These are phyloP conservation scores for Chymomyza procnemis DNA, from an alignment of 2,888 invertebrate species.

Conservation along the genomic window DNA sequence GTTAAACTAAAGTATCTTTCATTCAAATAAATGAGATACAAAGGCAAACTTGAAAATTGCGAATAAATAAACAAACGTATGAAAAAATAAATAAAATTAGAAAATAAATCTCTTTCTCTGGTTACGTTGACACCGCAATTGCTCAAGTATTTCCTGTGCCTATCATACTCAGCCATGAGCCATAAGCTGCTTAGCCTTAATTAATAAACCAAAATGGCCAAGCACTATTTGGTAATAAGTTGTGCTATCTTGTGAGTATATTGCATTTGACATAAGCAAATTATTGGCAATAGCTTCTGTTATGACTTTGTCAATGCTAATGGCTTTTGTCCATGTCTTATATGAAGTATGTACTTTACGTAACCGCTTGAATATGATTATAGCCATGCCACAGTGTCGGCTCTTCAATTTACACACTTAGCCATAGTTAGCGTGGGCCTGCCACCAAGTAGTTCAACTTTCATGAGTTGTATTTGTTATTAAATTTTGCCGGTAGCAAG, in stretches of 20 bases:
- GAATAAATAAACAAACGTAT: not conserved
- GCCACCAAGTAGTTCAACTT: not conserved
- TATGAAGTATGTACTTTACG: conserved; percentile 44
- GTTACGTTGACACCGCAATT: conserved; percentile 8
- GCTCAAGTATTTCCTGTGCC: conserved; percentile 24
- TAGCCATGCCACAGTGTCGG: not conserved
- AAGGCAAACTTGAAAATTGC: not conserved
- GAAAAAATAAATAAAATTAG: not conserved
- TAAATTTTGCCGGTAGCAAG: conserved; percentile 31
- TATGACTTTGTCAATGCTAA: not conserved
- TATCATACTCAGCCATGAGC: conserved; percentile 5
- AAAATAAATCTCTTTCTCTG: conserved; percentile 11
- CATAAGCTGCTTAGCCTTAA: conserved; percentile 38
- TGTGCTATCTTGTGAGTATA: conserved; percentile 21
- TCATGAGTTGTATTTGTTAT: conserved; percentile 31
- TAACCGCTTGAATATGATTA: conserved; percentile 23
- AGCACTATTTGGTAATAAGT: conserved; percentile 7
- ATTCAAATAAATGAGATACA: conserved; percentile 21
- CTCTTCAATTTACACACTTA: not conserved
- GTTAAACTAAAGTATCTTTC: conserved; percentile 2
- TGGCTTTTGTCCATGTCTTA: conserved; percentile 20
- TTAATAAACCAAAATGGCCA: conserved; percentile 37
- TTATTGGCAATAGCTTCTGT: conserved; percentile 36
- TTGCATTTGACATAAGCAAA: conserved; percentile 48
- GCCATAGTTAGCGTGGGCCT: not conserved